Percentiles rank a stretch among this genome's conserved stretches.
Evolutionary conservation across 2,797 vertebrate species (phyloP).

Genomic region (Esox masquinongy): DNA sequence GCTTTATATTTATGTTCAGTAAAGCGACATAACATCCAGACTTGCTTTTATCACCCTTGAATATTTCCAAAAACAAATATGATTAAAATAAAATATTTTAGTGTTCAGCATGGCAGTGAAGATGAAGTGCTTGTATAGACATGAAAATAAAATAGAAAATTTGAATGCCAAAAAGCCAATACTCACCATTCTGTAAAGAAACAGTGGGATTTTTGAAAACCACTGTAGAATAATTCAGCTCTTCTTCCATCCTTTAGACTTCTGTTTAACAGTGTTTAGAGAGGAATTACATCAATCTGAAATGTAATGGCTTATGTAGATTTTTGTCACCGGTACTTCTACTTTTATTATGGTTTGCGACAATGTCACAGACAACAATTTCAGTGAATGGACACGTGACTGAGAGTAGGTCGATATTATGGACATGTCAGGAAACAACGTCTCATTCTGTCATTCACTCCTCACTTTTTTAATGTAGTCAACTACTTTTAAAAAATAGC

Average conservation of each 20-base stretch:
- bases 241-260: conserved; percentile 49
- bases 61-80: neutral
- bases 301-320: too few relatives aligned
- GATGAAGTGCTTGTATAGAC: neutral
- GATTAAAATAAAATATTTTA: too few relatives aligned
- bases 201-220: conserved; percentile 22
- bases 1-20: too few relatives aligned
- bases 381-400: neutral
- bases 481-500: too few relatives aligned
- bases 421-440: too few relatives aligned
- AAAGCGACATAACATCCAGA: neutral
- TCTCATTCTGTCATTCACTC: too few relatives aligned
- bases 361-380: neutral
- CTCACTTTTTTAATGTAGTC: too few relatives aligned
- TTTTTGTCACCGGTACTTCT: neutral
- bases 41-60: neutral
- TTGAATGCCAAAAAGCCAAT: neutral
- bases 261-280: neutral
- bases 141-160: neutral
- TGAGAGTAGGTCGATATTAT: neutral
- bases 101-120: neutral
- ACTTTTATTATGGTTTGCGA: neutral
- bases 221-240: conserved; percentile 50
- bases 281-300: too few relatives aligned
- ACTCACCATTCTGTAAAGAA: conserved; percentile 28